phyloP scores from a whole-genome alignment of 2,113 vertebrate genomes.

The Python bivittatus region DNA sequence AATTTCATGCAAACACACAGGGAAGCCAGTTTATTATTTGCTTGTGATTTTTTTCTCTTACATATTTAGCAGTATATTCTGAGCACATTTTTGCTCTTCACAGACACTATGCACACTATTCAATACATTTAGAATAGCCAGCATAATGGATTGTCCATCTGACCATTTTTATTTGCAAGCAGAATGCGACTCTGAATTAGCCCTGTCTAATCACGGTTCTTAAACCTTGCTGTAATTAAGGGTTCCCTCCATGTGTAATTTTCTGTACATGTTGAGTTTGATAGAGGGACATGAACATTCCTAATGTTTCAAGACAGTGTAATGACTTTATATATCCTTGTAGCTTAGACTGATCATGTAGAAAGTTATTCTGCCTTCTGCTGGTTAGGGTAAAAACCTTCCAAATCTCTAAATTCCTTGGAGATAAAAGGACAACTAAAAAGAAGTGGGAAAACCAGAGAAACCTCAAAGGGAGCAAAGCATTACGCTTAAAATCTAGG shows the following conservation, averaged over 20 bases:
- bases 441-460: background rate
- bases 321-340: background rate
- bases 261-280: background rate
- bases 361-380: background rate
- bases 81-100: background rate
- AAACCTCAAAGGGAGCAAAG: background rate
- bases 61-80: background rate
- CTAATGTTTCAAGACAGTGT: background rate
- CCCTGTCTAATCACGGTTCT: background rate
- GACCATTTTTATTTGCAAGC: background rate
- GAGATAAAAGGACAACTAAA: background rate
- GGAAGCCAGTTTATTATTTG: background rate
- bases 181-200: background rate
- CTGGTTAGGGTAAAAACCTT: background rate
- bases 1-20: background rate
- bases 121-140: background rate
- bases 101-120: background rate
- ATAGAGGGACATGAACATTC: background rate
- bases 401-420: background rate
- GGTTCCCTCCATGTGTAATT: background rate
- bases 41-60: background rate
- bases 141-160: background rate
- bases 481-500: background rate
- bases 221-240: background rate
- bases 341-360: background rate